phyloP scores from a whole-genome alignment of 2,113 vertebrate species.

The Spea multiplicata region DNA sequence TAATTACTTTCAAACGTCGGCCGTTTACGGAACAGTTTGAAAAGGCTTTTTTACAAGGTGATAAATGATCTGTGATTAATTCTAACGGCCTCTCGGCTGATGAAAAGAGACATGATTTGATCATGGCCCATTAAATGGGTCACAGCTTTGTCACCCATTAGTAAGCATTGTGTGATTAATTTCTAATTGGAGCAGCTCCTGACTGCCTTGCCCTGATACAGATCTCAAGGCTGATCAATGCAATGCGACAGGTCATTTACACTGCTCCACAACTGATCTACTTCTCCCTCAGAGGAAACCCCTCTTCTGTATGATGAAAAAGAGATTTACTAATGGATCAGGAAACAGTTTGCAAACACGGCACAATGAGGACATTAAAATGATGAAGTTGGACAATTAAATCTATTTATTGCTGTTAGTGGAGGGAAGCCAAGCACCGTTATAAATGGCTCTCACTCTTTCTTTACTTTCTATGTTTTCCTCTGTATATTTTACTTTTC shows the following conservation, averaged over 20 bases:
- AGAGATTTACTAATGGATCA: conserved; percentile 37
- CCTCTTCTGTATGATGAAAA: conserved; percentile 19
- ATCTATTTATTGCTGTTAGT: conserved; percentile 23
- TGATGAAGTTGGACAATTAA: conserved; percentile 28
- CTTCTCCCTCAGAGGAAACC: conserved; percentile 2
- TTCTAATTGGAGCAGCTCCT: conserved; percentile 44
- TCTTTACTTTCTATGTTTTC: background rate
- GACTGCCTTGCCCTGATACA: conserved; percentile 22
- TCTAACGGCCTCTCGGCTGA: conserved; percentile 38
- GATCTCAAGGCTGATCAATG: conserved; percentile 46
- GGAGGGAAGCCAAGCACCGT: background rate
- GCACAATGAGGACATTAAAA: conserved; percentile 38
- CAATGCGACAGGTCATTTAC: conserved; percentile 38
- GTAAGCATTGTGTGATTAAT: conserved; percentile 46
- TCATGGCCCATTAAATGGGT: conserved; percentile 46
- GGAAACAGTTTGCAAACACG: conserved; percentile 32
- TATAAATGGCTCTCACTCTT: background rate
- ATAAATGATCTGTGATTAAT: conserved; percentile 48
- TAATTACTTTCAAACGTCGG: conserved; percentile 43
- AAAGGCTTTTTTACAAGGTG: conserved; percentile 44
- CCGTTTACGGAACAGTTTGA: conserved; percentile 31
- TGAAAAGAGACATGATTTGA: conserved; percentile 48
- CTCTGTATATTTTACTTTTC: no score
- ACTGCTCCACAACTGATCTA: conserved; percentile 17
- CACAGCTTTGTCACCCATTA: conserved; percentile 48